Evolutionary conservation across 2,888 invertebrate genomes (phyloP), one percentile per base, ranked within the genome.

Genomic region (Macrophya alboannulata): DNA sequence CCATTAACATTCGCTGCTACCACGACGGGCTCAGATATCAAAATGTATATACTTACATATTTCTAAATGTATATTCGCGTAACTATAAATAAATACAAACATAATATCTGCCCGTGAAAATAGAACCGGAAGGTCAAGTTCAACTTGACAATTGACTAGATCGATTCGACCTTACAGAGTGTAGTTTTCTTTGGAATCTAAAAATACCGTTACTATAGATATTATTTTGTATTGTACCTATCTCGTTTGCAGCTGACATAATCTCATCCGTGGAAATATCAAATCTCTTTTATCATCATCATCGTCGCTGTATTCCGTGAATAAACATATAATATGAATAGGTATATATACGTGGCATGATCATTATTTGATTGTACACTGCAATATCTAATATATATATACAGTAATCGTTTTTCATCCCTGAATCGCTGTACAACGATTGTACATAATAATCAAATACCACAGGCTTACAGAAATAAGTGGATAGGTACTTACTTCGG

Each of bases 101-200:
- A 43, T 40, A 43, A 25, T 74, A 74, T 25, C n/a, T 74, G 45
- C 1, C 45, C 72, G 45, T 12, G 45, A 45, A 74, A 25, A 74
- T 25, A 31, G n/a, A 45, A 21, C 45, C 72, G 72, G 45, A 45
- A 74, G 72, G 72, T 74, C 72, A 74, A 74, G 72, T 74, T 74
- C 72, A 74, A 15, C 4, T n/a, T 21, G 2, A 74, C 45, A 37
- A 68, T 68, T 15, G 31, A 68, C 68, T 68, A 68, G n/a, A 62
- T 68, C 12, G 31, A 68, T 37, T 62, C 17, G 68, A 68, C 68
- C 68, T 37, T 62, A 31, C 9, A 62, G 21, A 25, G 4, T 2
- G 31, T 31, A 31, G 4, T 25, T 12, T 62, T 25, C 62, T 62
- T 31, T 25, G 21, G 62, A 62, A 62, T 62, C 12, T 25, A 62